Conservation (phyloP, 2,888 invertebrate species). For the Melipona beecheii region DNA sequence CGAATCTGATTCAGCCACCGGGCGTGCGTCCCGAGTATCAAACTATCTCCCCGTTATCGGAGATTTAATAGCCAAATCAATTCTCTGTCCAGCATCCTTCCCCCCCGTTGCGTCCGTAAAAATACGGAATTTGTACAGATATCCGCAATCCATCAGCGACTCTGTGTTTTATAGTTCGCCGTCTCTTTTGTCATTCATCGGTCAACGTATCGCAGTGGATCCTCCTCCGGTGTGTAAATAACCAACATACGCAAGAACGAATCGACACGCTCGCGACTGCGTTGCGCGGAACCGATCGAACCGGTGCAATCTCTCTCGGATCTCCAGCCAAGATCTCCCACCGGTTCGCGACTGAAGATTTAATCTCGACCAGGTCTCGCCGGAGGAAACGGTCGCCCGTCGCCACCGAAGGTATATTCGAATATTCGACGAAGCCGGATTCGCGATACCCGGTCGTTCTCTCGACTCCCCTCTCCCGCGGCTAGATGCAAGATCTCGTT, state of each 20-base stretch:
- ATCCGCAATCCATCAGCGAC: too few relatives aligned
- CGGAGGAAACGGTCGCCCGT: conserved; percentile 15
- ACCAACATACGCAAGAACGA: not conserved
- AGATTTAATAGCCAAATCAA: too few relatives aligned
- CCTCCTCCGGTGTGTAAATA: not conserved
- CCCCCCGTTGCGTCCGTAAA: too few relatives aligned
- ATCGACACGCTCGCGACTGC: not conserved
- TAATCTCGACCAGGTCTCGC: conserved; percentile 33
- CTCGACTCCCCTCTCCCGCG: not conserved
- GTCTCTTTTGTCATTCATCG: conserved; percentile 8
- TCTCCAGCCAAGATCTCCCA: conserved; percentile 4
- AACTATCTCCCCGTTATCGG: too few relatives aligned
- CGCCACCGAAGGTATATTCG: conserved; percentile 28
- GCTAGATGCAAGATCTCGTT: not conserved
- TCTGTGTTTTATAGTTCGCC: not conserved
- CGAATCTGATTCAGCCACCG: too few relatives aligned
- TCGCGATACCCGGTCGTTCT: not conserved
- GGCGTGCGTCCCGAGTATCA: too few relatives aligned
- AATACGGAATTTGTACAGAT: too few relatives aligned
- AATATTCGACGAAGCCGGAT: conserved; percentile 54
- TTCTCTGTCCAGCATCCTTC: too few relatives aligned
- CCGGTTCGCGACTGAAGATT: conserved; percentile 24
- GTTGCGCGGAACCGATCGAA: conserved; percentile 6
- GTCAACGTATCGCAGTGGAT: not conserved
- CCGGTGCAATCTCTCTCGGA: not conserved